Evolutionary conservation across 2,797 vertebrate genomes (phyloP).

Genomic region (Gephyroberyx darwinii): DNA sequence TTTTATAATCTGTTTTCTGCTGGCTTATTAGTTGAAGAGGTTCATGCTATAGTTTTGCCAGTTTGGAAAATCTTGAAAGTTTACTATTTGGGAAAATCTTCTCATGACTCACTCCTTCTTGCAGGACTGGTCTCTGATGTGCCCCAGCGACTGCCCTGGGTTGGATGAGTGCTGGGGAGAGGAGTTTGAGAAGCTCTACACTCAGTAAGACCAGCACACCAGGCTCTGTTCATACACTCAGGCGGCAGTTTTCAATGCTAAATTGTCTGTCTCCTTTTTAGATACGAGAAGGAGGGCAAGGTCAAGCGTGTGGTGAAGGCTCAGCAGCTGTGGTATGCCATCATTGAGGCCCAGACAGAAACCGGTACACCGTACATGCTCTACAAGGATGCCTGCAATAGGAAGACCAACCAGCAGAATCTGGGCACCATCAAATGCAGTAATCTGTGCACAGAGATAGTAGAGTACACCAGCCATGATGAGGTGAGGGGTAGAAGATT

Average conservation of each 20-base stretch:
- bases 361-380: conserved; percentile 97
- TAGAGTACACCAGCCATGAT: conserved; percentile 93
- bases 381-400: conserved; percentile 96
- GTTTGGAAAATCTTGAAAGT: too few relatives aligned
- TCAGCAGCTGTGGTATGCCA: conserved; percentile 94
- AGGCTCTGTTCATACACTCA: background rate
- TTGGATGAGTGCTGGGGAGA: conserved; percentile 97
- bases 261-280: conserved; percentile 28
- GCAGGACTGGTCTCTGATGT: conserved; percentile 96
- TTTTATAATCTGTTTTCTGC: too few relatives aligned
- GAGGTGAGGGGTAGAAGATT: conserved; percentile 80
- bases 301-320: conserved; percentile 90
- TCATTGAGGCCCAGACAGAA: conserved; percentile 98
- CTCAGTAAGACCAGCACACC: conserved; percentile 67
- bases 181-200: conserved; percentile 94
- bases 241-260: background rate
- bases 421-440: conserved; percentile 97
- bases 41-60: too few relatives aligned
- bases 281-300: conserved; percentile 89
- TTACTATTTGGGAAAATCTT: background rate
- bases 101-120: background rate
- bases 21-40: too few relatives aligned
- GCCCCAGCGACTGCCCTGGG: conserved; percentile 92
- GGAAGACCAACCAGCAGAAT: conserved; percentile 98
- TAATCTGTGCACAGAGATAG: conserved; percentile 94